A percentile compares a stretch with the other conserved stretches of the same genome.
Conservation (phyloP, 2,888 invertebrate species). For the Onchidella celtica region DNA sequence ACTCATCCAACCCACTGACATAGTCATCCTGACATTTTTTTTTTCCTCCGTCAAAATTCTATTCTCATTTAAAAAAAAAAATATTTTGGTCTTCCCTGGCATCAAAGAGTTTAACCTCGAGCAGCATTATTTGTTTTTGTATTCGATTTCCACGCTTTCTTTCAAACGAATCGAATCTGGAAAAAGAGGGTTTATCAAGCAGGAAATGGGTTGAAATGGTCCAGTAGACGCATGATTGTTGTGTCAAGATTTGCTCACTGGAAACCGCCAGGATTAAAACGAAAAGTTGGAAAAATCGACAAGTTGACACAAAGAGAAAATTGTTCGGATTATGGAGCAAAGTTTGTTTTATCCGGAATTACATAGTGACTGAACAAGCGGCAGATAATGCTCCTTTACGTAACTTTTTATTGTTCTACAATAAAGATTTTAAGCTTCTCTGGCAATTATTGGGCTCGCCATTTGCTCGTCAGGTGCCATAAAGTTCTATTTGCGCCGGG, state of each 20-base stretch:
- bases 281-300: not conserved
- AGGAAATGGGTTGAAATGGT: not conserved
- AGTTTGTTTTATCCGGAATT: not conserved
- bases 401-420: not conserved
- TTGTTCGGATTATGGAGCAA: not conserved
- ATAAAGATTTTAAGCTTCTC: not conserved
- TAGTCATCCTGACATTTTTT: too few species aligned
- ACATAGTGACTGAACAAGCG: not conserved
- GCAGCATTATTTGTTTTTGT: too few species aligned
- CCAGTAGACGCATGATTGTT: not conserved
- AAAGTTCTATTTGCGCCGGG: too few species aligned
- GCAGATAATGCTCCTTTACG: not conserved
- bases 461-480: too few species aligned
- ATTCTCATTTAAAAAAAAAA: too few species aligned
- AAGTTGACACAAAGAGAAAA: not conserved
- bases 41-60: too few species aligned
- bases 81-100: too few species aligned
- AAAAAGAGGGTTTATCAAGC: too few species aligned
- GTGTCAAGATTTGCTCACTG: not conserved
- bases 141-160: too few species aligned
- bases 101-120: too few species aligned
- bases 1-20: too few species aligned
- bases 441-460: not conserved
- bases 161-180: too few species aligned
- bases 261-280: not conserved